Evolutionary conservation across 2,113 vertebrate genomes (phyloP).

Genomic region (Echinops telfairi): DNA sequence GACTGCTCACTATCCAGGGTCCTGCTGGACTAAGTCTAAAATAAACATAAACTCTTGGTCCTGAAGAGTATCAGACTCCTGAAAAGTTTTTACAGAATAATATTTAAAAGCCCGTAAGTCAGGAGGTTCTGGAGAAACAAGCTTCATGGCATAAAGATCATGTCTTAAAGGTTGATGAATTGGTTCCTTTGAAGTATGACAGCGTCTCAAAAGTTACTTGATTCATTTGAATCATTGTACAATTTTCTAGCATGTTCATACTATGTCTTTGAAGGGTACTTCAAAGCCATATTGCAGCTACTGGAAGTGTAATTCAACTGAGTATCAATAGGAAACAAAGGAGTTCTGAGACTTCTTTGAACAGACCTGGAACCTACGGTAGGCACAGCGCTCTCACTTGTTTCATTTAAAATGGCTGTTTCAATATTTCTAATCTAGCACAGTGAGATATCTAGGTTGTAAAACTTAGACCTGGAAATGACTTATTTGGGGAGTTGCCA

Average conservation of each 20-base stretch:
- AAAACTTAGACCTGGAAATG: background rate
- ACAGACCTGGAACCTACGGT: background rate
- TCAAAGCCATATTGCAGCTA: background rate
- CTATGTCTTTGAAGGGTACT: background rate
- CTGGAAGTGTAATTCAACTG: background rate
- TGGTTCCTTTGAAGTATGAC: too few relatives aligned
- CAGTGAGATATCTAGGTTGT: background rate
- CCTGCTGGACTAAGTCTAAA: background rate
- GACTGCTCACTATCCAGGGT: background rate
- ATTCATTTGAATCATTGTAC: background rate
- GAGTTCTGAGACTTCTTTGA: background rate
- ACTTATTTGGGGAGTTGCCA: background rate
- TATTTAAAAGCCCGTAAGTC: background rate
- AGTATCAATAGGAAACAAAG: background rate
- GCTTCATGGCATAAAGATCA: background rate
- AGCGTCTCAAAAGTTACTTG: background rate
- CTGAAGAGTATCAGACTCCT: background rate
- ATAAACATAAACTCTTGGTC: background rate
- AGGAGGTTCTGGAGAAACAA: background rate
- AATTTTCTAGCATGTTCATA: background rate
- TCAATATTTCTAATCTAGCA: conserved; percentile 18
- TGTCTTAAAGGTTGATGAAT: background rate
- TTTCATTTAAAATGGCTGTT: background rate
- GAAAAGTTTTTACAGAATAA: background rate
- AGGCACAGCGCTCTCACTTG: background rate